These are phyloP conservation scores for Lymantria dispar DNA, from an alignment of 2,888 invertebrate species.

Conservation along the genomic window DNA sequence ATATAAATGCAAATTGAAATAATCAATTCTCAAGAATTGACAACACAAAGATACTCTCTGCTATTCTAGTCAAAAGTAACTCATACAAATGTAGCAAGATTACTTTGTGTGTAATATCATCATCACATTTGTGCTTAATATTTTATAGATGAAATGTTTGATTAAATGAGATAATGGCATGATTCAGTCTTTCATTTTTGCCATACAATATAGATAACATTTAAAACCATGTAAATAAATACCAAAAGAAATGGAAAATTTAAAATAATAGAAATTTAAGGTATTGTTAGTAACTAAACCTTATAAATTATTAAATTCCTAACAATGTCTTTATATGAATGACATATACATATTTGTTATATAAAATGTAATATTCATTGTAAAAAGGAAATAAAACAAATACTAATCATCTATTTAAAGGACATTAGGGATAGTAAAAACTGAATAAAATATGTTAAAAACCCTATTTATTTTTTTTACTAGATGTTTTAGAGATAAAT, in stretches of 20 bases:
- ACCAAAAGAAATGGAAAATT: neutral
- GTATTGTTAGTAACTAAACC: too few species aligned
- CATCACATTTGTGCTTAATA: conserved; percentile 57
- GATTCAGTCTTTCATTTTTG: conserved; percentile 75
- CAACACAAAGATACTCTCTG: conserved; percentile 33
- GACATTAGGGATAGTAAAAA: too few species aligned
- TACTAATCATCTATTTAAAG: too few species aligned
- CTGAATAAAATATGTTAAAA: too few species aligned
- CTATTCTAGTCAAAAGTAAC: conserved; percentile 69
- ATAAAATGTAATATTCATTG: too few species aligned
- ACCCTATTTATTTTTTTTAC: too few species aligned
- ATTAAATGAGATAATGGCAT: conserved; percentile 71
- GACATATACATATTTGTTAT: too few species aligned
- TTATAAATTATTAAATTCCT: too few species aligned
- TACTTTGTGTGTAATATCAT: conserved; percentile 39
- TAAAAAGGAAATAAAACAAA: too few species aligned
- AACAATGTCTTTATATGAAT: too few species aligned
- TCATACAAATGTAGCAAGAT: conserved; percentile 35
- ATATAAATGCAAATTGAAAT: conserved; percentile 33
- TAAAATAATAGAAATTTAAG: neutral
- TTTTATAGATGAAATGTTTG: conserved; percentile 53
- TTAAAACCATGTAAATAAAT: neutral
- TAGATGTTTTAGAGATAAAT: too few species aligned
- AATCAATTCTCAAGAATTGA: conserved; percentile 10
- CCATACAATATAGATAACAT: conserved; percentile 7